Evolutionary conservation across 1,140 invertebrate species (phyloP).

Genomic region (Lycorma delicatula): DNA sequence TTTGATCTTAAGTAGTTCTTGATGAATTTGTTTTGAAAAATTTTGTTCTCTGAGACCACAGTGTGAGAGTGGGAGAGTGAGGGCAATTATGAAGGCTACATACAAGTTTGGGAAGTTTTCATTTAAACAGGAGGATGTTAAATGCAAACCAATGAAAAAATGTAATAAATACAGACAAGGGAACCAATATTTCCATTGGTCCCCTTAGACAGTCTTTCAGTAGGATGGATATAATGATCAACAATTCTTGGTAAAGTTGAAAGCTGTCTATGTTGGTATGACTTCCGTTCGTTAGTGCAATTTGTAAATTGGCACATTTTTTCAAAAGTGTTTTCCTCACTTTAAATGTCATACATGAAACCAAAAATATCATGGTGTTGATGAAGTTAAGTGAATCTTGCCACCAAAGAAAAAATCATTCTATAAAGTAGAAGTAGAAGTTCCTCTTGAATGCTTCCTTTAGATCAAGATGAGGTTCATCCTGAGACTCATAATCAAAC

Average conservation of each 20-base stretch:
- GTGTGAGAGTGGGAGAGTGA: constrained; percentile 1
- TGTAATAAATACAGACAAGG: no score
- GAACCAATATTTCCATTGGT: background rate
- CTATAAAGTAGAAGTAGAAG: constrained; percentile 13
- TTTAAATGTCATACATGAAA: background rate
- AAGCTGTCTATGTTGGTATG: background rate
- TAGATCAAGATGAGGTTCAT: background rate
- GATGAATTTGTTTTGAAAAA: background rate
- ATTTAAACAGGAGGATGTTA: background rate
- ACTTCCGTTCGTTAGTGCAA: no score
- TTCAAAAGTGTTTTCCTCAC: background rate
- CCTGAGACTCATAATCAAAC: background rate
- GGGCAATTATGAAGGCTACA: background rate
- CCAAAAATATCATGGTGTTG: background rate
- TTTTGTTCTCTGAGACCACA: background rate
- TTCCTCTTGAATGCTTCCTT: background rate
- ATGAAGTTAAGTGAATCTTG: background rate
- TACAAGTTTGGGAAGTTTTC: constrained; percentile 1
- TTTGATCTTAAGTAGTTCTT: constrained; percentile 7
- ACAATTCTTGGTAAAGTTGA: constrained; percentile 1
- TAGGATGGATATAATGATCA: no score
- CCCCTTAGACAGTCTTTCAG: background rate
- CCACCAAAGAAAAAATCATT: background rate
- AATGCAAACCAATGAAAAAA: no score
- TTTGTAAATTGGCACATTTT: background rate